Percentiles rank a stretch among this genome's conserved stretches.
Evolutionary conservation across 2,113 vertebrate species (phyloP).

Genomic region (Tylochromis polylepis): DNA sequence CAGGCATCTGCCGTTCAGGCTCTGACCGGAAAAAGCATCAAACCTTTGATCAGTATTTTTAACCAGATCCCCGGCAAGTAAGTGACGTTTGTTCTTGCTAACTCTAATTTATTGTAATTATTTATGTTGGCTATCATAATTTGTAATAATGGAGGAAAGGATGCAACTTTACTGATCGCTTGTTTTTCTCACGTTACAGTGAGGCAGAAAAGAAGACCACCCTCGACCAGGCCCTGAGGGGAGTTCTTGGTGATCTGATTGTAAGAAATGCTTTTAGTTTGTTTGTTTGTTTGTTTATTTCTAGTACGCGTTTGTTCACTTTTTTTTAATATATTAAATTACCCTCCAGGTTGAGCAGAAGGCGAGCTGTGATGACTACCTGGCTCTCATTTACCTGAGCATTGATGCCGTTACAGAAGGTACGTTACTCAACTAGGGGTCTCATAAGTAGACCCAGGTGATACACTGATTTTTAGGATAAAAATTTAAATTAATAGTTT

Average conservation of each 20-base stretch:
- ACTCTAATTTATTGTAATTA: neutral
- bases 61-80: constrained; percentile 90
- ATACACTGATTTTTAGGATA: neutral
- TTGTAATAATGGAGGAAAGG: neutral
- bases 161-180: neutral
- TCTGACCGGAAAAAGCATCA: constrained; percentile 79
- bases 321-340: accelerated
- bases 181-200: constrained; percentile 63
- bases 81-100: constrained; percentile 1
- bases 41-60: constrained; percentile 79
- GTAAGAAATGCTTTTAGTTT: constrained; percentile 70
- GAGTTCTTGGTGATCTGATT: constrained; percentile 90
- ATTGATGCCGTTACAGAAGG: constrained; percentile 93
- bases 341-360: constrained; percentile 78
- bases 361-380: constrained; percentile 84
- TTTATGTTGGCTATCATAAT: neutral
- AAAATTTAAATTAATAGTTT: neutral
- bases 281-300: neutral
- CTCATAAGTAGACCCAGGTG: neutral
- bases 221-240: constrained; percentile 91
- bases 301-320: too few species aligned
- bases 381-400: constrained; percentile 92
- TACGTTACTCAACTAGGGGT: constrained; percentile 27
- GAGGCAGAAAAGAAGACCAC: constrained; percentile 96
- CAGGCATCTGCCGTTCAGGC: constrained; percentile 84